Base-by-base conservation (phyloP, 2,113 vertebrate genomes). In the Phylloscopus whistleri region DNA sequence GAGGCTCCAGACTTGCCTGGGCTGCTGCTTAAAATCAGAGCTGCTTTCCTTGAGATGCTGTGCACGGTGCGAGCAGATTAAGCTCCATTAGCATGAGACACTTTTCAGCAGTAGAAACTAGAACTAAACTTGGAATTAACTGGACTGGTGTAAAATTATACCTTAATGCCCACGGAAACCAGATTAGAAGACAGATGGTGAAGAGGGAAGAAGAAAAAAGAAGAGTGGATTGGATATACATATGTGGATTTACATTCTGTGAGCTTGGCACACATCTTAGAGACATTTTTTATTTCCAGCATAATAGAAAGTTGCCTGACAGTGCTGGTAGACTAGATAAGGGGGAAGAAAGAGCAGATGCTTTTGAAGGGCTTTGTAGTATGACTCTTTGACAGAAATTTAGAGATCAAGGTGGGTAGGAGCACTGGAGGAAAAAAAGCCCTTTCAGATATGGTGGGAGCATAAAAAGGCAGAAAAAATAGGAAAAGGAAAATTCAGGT, bases 191-290 rank as follows among this genome's bases (percentile, higher is more conserved):
- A 93, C 95, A 96, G 86, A 96, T 96, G 94, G 94, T 75, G 58
- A 86, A 81, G 88, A 90, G 86, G 69, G 76, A 84, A 93, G 48
- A 74, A 92, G 79, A 75, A 95, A 58, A 94, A 94, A 93, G 86
- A 70, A 92, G 90, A 84, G 56, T 92, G 69, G 56, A 81, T 88
- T 89, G 85, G 90, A 82, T 90, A 90, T 86, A 93, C 93, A 87
- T 94, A 76, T 89, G 66, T 95, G 92, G 86, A 97, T 94, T 96
- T 96, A 92, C 95, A 94, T 92, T 95, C 93, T 94, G 95, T 68
- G 77, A 89, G 88, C 89, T 93, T 96, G 92, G 95, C 92, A 95
- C 80, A 84, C n/a, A n/a, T 92, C 80, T 94, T 76, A 53, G 62
- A 94, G 83, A 89, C 76, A 76, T 86, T 90, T 95, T 93, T 96